phyloP scores from a whole-genome alignment of 2,113 vertebrate species.

The Labeo catla region DNA sequence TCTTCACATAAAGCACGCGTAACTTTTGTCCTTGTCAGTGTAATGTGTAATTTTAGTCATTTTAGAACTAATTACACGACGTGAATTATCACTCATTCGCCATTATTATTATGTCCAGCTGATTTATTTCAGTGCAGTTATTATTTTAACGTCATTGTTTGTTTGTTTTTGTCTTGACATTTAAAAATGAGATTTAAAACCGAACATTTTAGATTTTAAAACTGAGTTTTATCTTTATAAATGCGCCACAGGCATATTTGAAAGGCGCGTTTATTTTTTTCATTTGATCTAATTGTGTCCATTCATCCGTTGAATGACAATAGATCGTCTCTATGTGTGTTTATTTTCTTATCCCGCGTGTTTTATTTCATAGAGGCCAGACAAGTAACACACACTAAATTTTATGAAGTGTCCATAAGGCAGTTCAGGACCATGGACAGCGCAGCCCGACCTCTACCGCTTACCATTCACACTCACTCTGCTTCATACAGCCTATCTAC shows the following conservation, averaged over 20 bases:
- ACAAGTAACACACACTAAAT: neutral
- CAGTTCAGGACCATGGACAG: too few species aligned
- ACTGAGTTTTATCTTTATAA: neutral
- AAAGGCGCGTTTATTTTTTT: neutral
- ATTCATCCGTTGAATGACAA: neutral
- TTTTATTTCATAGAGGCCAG: neutral
- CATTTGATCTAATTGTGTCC: neutral
- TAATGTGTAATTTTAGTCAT: neutral
- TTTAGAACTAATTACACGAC: neutral
- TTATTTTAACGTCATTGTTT: neutral
- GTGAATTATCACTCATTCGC: neutral
- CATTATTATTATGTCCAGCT: neutral
- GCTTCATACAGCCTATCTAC: too few species aligned
- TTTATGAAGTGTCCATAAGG: neutral
- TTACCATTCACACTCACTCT: too few species aligned
- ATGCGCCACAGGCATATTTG: neutral
- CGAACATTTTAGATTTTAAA: neutral
- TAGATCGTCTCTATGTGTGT: neutral
- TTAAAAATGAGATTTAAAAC: neutral
- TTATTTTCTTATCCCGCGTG: neutral
- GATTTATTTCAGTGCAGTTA: neutral
- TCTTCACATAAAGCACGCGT: neutral
- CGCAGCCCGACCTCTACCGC: too few species aligned
- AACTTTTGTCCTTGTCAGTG: neutral
- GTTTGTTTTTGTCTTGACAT: neutral